Conservation (phyloP, 1,140 invertebrate species). For the Aphelenchoides fujianensis region DNA sequence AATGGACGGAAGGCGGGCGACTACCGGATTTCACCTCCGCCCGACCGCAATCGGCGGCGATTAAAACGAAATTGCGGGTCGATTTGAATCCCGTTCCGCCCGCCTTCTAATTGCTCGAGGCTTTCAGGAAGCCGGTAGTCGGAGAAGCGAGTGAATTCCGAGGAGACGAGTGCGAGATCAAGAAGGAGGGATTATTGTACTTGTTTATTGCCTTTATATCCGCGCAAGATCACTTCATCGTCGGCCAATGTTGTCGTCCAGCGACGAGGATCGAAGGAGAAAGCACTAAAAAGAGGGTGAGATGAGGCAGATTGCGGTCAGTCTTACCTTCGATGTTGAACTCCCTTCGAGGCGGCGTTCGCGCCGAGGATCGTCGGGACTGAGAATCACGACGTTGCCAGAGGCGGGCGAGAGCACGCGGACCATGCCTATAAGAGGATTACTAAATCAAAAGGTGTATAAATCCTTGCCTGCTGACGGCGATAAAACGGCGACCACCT, state of each 20-base stretch:
- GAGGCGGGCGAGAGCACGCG: neutral
- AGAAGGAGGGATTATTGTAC: neutral
- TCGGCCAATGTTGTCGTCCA: too few relatives aligned
- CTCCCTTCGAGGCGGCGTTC: neutral
- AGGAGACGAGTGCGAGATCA: neutral
- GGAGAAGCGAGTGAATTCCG: too few relatives aligned
- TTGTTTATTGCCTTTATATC: neutral
- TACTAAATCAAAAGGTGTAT: neutral
- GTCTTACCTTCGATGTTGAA: neutral
- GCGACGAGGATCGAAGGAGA: neutral
- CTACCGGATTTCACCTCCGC: constrained; percentile 4
- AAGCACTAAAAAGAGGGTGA: neutral
- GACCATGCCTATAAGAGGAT: neutral
- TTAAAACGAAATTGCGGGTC: neutral
- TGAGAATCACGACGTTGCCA: neutral
- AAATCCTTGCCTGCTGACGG: neutral
- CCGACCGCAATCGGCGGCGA: neutral
- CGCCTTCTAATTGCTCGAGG: neutral
- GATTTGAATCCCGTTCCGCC: neutral
- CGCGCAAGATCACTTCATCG: too few relatives aligned
- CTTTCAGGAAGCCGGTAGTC: neutral
- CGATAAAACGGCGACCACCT: neutral
- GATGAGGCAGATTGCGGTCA: neutral
- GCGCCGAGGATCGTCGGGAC: neutral
- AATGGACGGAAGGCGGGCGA: too few relatives aligned